Base-by-base conservation (phyloP, 2,797 vertebrate species). In the Aeoliscus strigatus region DNA sequence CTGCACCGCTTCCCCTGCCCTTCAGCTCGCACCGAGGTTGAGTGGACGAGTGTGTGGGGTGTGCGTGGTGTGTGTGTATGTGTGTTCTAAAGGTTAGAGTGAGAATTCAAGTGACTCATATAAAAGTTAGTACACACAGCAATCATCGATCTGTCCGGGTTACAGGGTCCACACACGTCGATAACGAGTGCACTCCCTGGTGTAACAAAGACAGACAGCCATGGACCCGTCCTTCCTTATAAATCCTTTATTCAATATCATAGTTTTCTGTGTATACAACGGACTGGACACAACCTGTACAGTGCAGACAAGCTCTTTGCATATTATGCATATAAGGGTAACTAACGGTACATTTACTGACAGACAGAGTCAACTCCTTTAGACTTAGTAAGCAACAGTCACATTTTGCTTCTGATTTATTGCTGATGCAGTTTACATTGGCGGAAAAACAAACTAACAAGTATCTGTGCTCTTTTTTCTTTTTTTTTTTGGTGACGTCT, bases 211-310 rank as follows among this genome's bases (percentile, higher is more conserved):
- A n/a, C n/a, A n/a, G n/a, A n/a, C 56, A 39, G 40, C 15, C 57
- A 21, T 2, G 4, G 21, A 8, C 8, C 4, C 0, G 3, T 30
- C 74, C 39, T 82, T 90, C 93, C 85, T 78, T 93, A 92, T 83
- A 91, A 94, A 93, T 86, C 73, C 68, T 96, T 94, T 93, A 95
- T 94, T 94, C 84, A 89, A 87, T 83, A 82, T 80, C 15, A 67
- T 88, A 87, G 60, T 88, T 90, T 83, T 89, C 84, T 87, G 81
- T 87, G 78, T 93, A 88, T 91, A 92, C 89, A 93, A 92, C 88
- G 87, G 60, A 77, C 69, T 66, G 51, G 91, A 95, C 90, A 93
- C 80, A 91, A 93, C 92, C 86, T 90, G 77, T 91, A 95, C 91
- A 93, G 87, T 89, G 90, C 88, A 89, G 90, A 94, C 89, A 91